Evolutionary conservation across 64 coral and sea anemone genomes (phyloP).

Genomic region (Acropora tenuis): DNA sequence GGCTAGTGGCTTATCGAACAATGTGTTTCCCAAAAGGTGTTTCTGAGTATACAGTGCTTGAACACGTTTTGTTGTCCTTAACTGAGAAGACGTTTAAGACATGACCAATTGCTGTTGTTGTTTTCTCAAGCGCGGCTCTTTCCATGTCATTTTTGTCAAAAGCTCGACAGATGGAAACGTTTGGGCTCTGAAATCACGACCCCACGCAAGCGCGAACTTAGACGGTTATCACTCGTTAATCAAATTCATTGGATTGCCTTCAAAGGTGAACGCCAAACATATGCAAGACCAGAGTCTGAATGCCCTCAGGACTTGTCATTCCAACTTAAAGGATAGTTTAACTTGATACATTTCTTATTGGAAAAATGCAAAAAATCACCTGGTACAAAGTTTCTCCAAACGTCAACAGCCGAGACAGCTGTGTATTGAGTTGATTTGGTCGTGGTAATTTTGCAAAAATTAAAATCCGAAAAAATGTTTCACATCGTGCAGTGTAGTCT

Average conservation of each 20-base stretch:
- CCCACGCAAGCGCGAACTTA: too few species aligned
- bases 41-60: neutral
- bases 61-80: neutral
- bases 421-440: too few species aligned
- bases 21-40: neutral
- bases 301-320: too few species aligned
- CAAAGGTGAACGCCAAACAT: too few species aligned
- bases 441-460: neutral
- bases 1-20: too few species aligned
- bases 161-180: too few species aligned
- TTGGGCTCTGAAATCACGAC: too few species aligned
- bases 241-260: neutral
- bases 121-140: neutral
- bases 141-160: neutral
- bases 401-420: too few species aligned
- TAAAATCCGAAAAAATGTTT: slow-evolving; percentile 6
- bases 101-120: neutral
- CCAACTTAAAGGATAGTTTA: neutral
- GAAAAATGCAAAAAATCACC: neutral
- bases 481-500: neutral
- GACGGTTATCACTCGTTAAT: too few species aligned
- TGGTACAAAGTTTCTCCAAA: too few species aligned
- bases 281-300: too few species aligned
- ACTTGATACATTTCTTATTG: neutral
- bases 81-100: neutral